A percentile compares a stretch with the other conserved stretches of the same genome.
Conservation (phyloP, 2,888 invertebrate genomes). For the Spatulosminthurus flaviceps region DNA sequence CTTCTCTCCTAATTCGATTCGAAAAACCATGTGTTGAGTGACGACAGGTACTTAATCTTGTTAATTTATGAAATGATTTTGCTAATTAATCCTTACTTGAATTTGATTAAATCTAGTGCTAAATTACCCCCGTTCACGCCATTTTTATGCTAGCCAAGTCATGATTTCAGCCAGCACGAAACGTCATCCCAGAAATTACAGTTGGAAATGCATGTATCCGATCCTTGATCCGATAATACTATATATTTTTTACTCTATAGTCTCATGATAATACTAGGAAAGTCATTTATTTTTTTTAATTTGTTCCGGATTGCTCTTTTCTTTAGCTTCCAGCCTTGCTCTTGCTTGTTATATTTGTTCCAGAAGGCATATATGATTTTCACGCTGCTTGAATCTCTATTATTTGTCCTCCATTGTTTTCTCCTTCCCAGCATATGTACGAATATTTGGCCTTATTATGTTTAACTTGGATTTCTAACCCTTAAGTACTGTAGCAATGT, state of each 20-base stretch:
- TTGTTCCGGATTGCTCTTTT: neutral
- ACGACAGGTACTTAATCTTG: slow-evolving; percentile 43
- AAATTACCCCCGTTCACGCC: slow-evolving; percentile 45
- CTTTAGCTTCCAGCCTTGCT: neutral
- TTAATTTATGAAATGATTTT: slow-evolving; percentile 47
- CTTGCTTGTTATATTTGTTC: neutral
- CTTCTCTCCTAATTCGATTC: neutral
- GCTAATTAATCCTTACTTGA: slow-evolving; percentile 42
- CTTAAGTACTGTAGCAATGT: no score
- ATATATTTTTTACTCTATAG: neutral
- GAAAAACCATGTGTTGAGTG: slow-evolving; percentile 18
- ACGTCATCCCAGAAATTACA: slow-evolving; percentile 2
- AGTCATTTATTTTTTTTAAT: slow-evolving; percentile 18
- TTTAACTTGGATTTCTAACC: no score
- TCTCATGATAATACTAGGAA: neutral
- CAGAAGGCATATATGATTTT: neutral
- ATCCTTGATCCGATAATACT: neutral
- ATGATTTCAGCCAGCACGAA: slow-evolving; percentile 6
- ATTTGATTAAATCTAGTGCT: slow-evolving; percentile 42
- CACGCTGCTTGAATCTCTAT: no score
- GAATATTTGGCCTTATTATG: no score
- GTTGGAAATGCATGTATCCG: neutral
- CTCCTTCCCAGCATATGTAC: no score
- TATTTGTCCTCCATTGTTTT: no score
- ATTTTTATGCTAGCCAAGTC: slow-evolving; percentile 34